Base-by-base conservation (phyloP, 1,140 invertebrate species). In the Schlechtendalia chinensis region DNA sequence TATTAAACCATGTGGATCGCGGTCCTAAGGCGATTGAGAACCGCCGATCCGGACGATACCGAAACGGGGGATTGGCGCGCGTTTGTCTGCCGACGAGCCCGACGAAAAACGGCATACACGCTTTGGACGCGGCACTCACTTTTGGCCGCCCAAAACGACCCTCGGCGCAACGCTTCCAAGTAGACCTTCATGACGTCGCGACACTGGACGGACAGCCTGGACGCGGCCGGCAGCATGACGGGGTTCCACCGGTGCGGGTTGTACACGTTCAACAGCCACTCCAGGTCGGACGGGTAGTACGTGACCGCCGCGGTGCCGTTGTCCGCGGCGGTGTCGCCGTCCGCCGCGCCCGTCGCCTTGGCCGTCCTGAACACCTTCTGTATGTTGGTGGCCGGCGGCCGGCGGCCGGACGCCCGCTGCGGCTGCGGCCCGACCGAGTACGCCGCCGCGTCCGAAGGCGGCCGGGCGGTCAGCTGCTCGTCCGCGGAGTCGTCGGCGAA, bases 71-170 rank as follows among this genome's bases (percentile, higher is more conserved):
- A n/a, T n/a, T n/a, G n/a, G n/a, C n/a, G n/a, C n/a, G n/a, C n/a
- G n/a, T n/a, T n/a, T n/a, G n/a, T n/a, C n/a, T n/a, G n/a, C n/a
- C n/a, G n/a, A n/a, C n/a, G n/a, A n/a, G n/a, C n/a, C n/a, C n/a
- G n/a, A n/a, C n/a, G n/a, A n/a, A n/a, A n/a, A n/a, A n/a, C n/a
- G n/a, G n/a, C n/a, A n/a, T n/a, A n/a, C n/a, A n/a, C n/a, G n/a
- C n/a, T n/a, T n/a, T n/a, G n/a, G n/a, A n/a, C n/a, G n/a, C n/a
- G n/a, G 32, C 11, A 90, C 90, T 90, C 85, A 92, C 91, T 90
- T 87, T 91, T 91, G 3, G 89, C 89, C 22, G 91, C 91, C 91
- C 91, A 92, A 24, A 89, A 84, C 69, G 89, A 86, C 27, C 90
- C 90, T 32, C 88, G 85, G 67, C 86, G 86, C 54, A 92, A 85